Evolutionary conservation across 2,888 invertebrate genomes (phyloP), one percentile per base, ranked within the genome.

Genomic region (Pristionchus fissidentatus): DNA sequence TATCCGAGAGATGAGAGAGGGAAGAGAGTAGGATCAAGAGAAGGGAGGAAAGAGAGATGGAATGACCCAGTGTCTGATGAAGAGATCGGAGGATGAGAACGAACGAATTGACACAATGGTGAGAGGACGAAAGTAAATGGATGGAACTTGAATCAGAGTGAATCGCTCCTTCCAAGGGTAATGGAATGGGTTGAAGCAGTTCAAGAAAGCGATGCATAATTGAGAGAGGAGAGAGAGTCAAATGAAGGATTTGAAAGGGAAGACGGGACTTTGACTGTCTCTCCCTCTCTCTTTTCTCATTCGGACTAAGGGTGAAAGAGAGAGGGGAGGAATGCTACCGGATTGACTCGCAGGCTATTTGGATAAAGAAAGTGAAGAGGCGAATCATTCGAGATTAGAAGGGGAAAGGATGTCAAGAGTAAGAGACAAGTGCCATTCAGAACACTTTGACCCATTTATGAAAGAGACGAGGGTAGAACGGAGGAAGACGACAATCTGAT

Each of bases 401-500:
- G 70, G 70, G 38, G 70, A 38, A 73, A 73, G 43, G 70, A 73
- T 73, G 70, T 73, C 70, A 73, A 73, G 70, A 43, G 70, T n/a
- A 43, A 73, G 70, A 32, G 15, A 32, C 60, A 35, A 62, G 60
- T 62, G 60, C 60, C 60, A 62, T 62, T 62, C 60, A 62, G 35
- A 32, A 32, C 60, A 62, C 32, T 32, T 32, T 62, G 60, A 62
- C 60, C 60, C 60, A 62, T 35, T 62, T 62, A 26, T 62, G 41
- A 82, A 19, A 73, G 4, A 78, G 15, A 32, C 15, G 35, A 22
- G 26, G 22, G 57, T 29, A 49, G 8, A 52, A 22, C 22, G 26
- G 57, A 35, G 8, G 26, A 57, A 80, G 22, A 29, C 4, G 57
- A 55, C 29, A 57, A n/a, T n/a, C n/a, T n/a, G n/a, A n/a, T n/a